Evolutionary conservation across 2,113 vertebrate genomes (phyloP).

Genomic region (Cnemophilus loriae): DNA sequence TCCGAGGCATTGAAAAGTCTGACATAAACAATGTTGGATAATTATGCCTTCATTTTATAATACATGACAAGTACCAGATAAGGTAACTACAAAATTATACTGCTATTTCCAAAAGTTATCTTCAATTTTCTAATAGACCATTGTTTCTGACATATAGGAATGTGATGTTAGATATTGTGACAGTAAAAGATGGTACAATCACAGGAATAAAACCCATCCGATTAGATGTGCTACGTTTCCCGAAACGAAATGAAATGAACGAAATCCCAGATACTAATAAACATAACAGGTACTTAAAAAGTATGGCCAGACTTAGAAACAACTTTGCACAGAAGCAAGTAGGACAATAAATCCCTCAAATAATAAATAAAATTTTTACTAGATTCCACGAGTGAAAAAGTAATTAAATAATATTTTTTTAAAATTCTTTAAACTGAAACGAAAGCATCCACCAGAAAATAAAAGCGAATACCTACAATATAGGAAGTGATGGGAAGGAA

Average conservation of each 20-base stretch:
- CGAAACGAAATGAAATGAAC: no score
- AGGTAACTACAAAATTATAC: background rate
- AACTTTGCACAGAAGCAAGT: background rate
- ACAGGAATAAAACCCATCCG: background rate
- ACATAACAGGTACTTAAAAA: background rate
- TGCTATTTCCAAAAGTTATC: background rate
- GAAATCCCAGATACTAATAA: background rate
- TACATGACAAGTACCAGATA: background rate
- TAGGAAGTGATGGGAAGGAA: background rate
- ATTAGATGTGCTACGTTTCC: background rate
- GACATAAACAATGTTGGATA: background rate
- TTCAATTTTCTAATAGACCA: background rate
- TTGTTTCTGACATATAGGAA: background rate
- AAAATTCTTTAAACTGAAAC: background rate
- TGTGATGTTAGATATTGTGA: background rate
- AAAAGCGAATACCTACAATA: background rate
- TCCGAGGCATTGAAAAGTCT: background rate
- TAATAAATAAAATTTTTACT: background rate
- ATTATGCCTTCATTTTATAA: background rate
- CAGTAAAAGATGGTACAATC: background rate
- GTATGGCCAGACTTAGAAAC: background rate
- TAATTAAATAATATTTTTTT: background rate
- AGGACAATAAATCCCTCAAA: background rate
- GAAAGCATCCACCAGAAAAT: background rate
- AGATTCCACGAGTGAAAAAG: background rate